phyloP scores from a whole-genome alignment of 2,113 vertebrate species.

The Malaclemys terrapin region DNA sequence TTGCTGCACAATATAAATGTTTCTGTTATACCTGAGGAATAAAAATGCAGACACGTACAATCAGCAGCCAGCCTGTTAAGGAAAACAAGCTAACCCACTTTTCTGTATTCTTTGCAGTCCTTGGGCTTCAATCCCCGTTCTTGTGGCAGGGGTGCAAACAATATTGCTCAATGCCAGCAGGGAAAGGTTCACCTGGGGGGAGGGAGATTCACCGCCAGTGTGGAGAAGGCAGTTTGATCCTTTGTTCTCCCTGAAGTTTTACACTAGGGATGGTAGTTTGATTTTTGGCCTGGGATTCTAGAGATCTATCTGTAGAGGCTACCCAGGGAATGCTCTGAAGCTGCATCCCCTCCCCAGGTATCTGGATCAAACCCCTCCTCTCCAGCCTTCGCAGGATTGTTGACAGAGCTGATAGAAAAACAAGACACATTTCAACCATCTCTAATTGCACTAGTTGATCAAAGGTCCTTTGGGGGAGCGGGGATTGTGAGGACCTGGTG shows the following conservation, averaged over 20 bases:
- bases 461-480: neutral
- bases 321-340: neutral
- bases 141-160: neutral
- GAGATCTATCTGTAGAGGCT: neutral
- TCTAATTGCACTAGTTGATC: neutral
- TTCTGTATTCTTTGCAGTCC: neutral
- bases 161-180: neutral
- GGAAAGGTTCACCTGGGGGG: neutral
- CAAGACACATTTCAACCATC: neutral
- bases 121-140: accelerated
- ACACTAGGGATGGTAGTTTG: neutral
- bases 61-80: neutral
- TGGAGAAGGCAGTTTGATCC: neutral
- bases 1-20: neutral
- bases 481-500: neutral
- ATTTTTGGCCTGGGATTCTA: neutral
- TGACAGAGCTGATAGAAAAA: neutral
- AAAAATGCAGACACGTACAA: neutral
- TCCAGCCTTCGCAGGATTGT: neutral
- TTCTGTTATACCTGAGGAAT: neutral
- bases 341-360: neutral
- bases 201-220: neutral
- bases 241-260: neutral
- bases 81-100: neutral
- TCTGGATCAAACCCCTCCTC: neutral